Conservation (phyloP, 2,113 vertebrate genomes). For the Agapornis roseicollis region DNA sequence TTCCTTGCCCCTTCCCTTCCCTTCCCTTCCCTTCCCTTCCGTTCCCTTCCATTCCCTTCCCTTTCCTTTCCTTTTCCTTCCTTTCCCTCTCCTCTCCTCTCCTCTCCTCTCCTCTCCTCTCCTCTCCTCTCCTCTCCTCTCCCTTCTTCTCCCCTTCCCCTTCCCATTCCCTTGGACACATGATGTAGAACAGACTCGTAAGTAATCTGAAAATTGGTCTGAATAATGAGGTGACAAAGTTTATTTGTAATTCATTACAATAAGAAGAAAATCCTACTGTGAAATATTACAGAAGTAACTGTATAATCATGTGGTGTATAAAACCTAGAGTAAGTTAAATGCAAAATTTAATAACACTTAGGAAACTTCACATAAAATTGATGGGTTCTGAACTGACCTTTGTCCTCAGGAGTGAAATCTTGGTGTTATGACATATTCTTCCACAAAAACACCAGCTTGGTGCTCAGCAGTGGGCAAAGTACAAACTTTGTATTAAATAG, state of each 20-base stretch:
- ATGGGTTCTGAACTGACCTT: not conserved
- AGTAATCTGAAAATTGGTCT: not conserved
- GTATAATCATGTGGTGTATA: not conserved
- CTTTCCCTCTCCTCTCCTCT: too few species aligned
- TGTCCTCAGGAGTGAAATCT: not conserved
- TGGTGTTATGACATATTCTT: not conserved
- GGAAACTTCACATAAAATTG: not conserved
- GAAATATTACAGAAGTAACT: not conserved
- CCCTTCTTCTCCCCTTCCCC: too few species aligned
- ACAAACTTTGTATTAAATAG: not conserved
- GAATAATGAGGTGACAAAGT: not conserved
- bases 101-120: too few species aligned
- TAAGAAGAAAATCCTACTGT: not conserved
- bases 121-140: too few species aligned
- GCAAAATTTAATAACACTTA: not conserved
- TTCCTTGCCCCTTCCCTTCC: too few species aligned
- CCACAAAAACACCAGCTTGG: not conserved
- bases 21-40: too few species aligned
- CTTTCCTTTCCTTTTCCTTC: too few species aligned
- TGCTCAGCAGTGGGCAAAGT: not conserved
- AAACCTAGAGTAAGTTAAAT: not conserved
- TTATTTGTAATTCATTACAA: not conserved
- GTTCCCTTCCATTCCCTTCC: too few species aligned
- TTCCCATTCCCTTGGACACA: not conserved
- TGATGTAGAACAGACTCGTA: not conserved